Percentiles rank a stretch among this genome's conserved stretches.
Evolutionary conservation across 1,140 invertebrate species (phyloP).

Genomic region (Drosophila sulfurigaster): DNA sequence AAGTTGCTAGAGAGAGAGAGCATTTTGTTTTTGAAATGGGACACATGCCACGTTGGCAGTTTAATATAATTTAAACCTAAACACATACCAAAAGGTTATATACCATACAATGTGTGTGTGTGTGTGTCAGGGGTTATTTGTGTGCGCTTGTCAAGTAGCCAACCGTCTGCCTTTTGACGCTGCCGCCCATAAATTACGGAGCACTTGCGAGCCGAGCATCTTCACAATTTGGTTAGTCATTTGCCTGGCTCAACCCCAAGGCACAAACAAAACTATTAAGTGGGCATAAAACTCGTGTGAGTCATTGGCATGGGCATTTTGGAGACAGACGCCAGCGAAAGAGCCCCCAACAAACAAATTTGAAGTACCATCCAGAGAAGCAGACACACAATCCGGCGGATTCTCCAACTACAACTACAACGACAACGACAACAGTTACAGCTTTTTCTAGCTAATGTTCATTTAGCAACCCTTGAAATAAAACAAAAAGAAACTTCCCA

Average conservation of each 20-base stretch:
- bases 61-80: conserved; percentile 82
- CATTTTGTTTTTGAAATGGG: conserved; percentile 66
- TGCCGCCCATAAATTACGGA: conserved; percentile 70
- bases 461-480: conserved; percentile 13
- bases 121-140: conserved; percentile 50
- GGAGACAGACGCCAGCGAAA: conserved; percentile 42
- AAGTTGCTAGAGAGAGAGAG: conserved; percentile 8
- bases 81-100: conserved; percentile 56
- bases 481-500: not conserved
- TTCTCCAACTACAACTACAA: not conserved
- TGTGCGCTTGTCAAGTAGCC: conserved; percentile 74
- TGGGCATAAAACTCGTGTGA: conserved; percentile 67
- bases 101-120: conserved; percentile 38
- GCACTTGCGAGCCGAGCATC: conserved; percentile 68
- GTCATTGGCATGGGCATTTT: conserved; percentile 4
- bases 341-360: conserved; percentile 1
- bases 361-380: conserved; percentile 53
- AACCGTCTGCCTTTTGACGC: conserved; percentile 76
- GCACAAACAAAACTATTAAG: conserved; percentile 81
- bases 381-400: conserved; percentile 25
- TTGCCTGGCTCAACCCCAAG: conserved; percentile 46
- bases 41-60: conserved; percentile 78
- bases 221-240: conserved; percentile 82
- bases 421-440: not conserved
- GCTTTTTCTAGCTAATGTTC: conserved; percentile 17